Evolutionary conservation across 2,888 invertebrate species (phyloP).

Genomic region (Xestia rhomboidea): DNA sequence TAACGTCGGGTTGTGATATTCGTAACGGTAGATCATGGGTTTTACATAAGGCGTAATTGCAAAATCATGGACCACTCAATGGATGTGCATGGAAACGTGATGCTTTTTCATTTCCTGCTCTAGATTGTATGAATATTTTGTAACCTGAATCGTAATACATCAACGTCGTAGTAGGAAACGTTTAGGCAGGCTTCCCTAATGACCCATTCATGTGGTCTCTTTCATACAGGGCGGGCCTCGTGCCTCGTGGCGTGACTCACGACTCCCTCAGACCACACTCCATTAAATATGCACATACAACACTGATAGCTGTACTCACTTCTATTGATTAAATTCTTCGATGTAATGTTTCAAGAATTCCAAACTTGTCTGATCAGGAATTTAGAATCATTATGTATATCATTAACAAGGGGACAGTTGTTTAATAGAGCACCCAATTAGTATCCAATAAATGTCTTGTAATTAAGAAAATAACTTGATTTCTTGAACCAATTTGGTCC

Average conservation of each 20-base stretch:
- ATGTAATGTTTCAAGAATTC: not conserved
- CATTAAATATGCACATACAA: constrained; percentile 67
- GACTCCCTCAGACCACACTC: constrained; percentile 68
- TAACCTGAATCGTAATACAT: constrained; percentile 73
- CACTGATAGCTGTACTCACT: constrained; percentile 52
- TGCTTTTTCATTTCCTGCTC: constrained; percentile 66
- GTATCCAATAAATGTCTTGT: not conserved
- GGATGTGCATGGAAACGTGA: constrained; percentile 54
- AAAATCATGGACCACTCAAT: constrained; percentile 50
- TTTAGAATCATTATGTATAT: no score
- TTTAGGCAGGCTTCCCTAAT: constrained; percentile 79
- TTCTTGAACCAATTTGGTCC: not conserved
- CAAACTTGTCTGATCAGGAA: constrained; percentile 1
- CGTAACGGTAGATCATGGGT: constrained; percentile 35
- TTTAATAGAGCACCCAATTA: constrained; percentile 4
- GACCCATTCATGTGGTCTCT: constrained; percentile 83
- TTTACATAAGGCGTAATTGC: constrained; percentile 55
- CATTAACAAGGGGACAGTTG: not conserved
- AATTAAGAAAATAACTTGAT: not conserved
- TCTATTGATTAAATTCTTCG: constrained; percentile 40
- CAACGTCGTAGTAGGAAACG: constrained; percentile 78
- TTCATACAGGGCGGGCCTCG: constrained; percentile 70
- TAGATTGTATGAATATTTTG: constrained; percentile 71
- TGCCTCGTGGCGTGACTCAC: constrained; percentile 75
- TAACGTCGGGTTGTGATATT: constrained; percentile 30